These are phyloP conservation scores for Cyphomyrus discorhynchus DNA, from an alignment of 2,113 vertebrate genomes.

Conservation along the genomic window DNA sequence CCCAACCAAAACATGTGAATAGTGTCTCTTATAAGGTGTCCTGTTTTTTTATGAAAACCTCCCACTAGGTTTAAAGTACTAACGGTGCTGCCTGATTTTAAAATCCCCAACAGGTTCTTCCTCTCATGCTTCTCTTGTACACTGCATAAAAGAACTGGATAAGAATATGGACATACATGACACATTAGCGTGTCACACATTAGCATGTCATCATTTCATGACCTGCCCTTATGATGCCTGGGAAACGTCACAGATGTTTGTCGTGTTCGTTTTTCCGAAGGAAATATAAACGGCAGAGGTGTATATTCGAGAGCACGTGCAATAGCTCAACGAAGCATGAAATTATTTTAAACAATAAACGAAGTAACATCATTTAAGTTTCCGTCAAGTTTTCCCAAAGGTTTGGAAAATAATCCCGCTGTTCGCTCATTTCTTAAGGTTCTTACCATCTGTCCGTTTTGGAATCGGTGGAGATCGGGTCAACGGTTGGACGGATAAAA, in stretches of 20 bases:
- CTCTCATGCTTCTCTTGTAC: background rate
- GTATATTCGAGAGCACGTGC: slow-evolving; percentile 1
- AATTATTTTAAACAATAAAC: slow-evolving; percentile 38
- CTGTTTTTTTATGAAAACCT: background rate
- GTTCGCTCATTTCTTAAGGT: slow-evolving; percentile 52
- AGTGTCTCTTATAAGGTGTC: background rate
- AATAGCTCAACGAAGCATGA: slow-evolving; percentile 32
- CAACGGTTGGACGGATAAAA: slow-evolving; percentile 80
- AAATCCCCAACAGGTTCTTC: background rate
- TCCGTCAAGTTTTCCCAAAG: slow-evolving; percentile 18
- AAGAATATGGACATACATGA: background rate
- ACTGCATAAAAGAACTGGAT: background rate
- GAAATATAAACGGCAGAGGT: background rate
- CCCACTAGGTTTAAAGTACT: background rate
- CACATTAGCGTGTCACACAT: background rate
- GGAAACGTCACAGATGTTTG: background rate
- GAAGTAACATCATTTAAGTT: slow-evolving; percentile 3
- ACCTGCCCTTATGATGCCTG: background rate
- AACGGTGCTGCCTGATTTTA: background rate
- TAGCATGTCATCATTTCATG: background rate
- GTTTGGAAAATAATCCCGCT: slow-evolving; percentile 14
- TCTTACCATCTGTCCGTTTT: slow-evolving; percentile 76
- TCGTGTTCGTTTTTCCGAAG: background rate
- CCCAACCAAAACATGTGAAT: background rate
- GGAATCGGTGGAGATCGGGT: slow-evolving; percentile 78